These are phyloP conservation scores for Falco biarmicus DNA, from an alignment of 2,797 vertebrate species.

Conservation along the genomic window DNA sequence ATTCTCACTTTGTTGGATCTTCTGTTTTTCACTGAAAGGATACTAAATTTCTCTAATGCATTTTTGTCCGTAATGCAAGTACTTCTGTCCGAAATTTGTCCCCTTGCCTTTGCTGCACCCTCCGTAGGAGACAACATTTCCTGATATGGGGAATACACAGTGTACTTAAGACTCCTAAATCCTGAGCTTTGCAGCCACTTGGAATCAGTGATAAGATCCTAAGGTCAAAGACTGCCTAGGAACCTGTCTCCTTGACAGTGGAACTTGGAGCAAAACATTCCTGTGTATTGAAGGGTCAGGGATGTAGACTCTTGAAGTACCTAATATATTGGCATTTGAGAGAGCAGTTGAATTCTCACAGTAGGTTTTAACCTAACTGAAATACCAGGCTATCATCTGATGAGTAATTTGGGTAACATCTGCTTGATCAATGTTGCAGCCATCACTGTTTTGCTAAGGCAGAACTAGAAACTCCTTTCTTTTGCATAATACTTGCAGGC, in stretches of 20 bases:
- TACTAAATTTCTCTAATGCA: neutral
- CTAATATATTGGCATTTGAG: neutral
- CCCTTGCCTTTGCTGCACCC: neutral
- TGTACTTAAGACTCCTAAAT: neutral
- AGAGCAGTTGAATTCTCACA: neutral
- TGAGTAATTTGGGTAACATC: neutral
- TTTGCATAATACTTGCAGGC: neutral
- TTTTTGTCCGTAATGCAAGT: neutral
- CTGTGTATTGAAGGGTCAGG: neutral
- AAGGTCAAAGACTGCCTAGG: neutral
- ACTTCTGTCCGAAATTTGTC: neutral
- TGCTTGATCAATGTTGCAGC: neutral
- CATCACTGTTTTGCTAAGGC: neutral
- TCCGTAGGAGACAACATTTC: neutral
- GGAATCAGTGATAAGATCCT: neutral
- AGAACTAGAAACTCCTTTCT: neutral
- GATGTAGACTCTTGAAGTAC: neutral
- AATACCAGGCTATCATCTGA: neutral
- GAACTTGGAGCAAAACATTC: neutral
- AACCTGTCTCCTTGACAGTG: neutral
- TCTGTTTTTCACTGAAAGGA: neutral
- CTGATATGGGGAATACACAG: neutral
- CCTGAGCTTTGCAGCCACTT: neutral
- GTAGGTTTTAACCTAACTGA: neutral
- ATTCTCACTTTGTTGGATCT: neutral